Percentiles rank a stretch among this genome's conserved stretches.
Conservation (phyloP, 2,888 invertebrate species). For the Autographa pulchrina region DNA sequence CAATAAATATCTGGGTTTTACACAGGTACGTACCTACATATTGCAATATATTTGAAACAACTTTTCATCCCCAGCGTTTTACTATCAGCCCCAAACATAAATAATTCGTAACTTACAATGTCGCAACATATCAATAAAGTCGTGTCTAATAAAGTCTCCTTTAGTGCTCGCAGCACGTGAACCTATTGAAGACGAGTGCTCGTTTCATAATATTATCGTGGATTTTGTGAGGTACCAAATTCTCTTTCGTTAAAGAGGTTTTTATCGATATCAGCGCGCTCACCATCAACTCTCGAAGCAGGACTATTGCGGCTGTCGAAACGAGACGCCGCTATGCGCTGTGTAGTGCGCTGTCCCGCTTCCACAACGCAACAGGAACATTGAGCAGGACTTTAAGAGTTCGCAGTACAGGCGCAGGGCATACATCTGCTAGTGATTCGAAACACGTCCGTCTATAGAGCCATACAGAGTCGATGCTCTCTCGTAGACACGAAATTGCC, state of each 20-base stretch:
- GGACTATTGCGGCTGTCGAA: too few species aligned
- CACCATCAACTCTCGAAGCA: too few species aligned
- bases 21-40: neutral
- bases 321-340: too few species aligned
- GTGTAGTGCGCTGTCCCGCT: too few species aligned
- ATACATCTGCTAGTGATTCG: conserved; percentile 68
- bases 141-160: conserved; percentile 35
- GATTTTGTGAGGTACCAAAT: conserved; percentile 52
- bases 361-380: too few species aligned
- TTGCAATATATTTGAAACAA: neutral
- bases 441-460: conserved; percentile 75
- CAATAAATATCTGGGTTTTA: neutral
- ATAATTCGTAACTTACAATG: conserved; percentile 21
- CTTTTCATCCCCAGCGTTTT: conserved; percentile 10
- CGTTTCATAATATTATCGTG: conserved; percentile 42
- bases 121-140: conserved; percentile 43
- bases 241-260: conserved; percentile 45
- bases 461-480: conserved; percentile 73
- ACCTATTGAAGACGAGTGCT: conserved; percentile 23
- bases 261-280: conserved; percentile 45
- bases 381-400: too few species aligned
- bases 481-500: conserved; percentile 82
- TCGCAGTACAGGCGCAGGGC: conserved; percentile 5
- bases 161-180: conserved; percentile 28
- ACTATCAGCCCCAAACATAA: conserved; percentile 8